Evolutionary conservation across 2,113 vertebrate species (phyloP), one percentile per base, ranked within the genome.

Genomic region (Paraplagusia blochii): DNA sequence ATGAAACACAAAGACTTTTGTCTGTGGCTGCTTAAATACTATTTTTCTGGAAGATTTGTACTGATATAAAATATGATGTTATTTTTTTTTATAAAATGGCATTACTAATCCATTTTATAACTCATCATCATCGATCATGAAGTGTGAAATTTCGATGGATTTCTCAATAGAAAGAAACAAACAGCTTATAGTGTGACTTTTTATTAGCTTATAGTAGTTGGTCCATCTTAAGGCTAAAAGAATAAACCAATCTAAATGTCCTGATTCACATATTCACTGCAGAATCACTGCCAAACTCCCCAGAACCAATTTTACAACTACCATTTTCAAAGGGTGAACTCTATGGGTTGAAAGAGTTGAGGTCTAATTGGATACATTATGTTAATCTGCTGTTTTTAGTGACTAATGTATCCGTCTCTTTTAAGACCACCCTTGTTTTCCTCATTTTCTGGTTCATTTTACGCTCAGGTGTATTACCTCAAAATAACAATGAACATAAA

Each of bases 311-410:
- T 29, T 29, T 29, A 4, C 22, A 29, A 6, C 22, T 29, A 29
- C 3, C 22, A 29, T 29, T 29, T 29, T 29, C 6, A 6, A 29
- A 6, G 22, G 3, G 22, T 29, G 22, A 2, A 29, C 65, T 76
- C 69, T 18, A 58, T 76, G 60, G 55, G 64, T 66, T 54, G 12
- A 53, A 45, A 11, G 46, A 33, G 42, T 14, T 44, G 44, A 52
- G 40, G 63, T 50, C 36, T 47, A 33, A 47, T 80, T 10, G 2
- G 22, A n/a, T 85, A 59, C 57, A 51, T 55, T 59, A 79, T 72
- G 56, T 65, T 46, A 69, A 58, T 56, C 14, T 42, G 22, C 2
- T 6, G 6, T 29, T 29, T 29, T 6, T 29, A 29, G 22, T 29
- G 22, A 6, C 2, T 2, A 29, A 29, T 29, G 22, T 29, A 6